These are phyloP conservation scores for Dynastes hyllus DNA, from an alignment of 2,888 invertebrate genomes.

Conservation along the genomic window DNA sequence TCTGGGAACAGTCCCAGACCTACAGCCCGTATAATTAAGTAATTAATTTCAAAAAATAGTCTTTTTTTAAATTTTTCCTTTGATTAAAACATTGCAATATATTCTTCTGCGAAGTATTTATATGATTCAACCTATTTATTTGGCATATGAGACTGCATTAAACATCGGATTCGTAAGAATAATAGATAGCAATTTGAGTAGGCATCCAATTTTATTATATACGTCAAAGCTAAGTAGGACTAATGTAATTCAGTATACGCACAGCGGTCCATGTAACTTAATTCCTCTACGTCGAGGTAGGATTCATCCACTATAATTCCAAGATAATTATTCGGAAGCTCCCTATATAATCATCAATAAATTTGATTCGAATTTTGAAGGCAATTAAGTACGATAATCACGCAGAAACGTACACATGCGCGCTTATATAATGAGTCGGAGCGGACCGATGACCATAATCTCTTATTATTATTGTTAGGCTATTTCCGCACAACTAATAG, in stretches of 20 bases:
- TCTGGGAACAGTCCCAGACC: too few relatives aligned
- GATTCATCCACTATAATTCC: constrained; percentile 1
- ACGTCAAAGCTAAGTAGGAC: background rate
- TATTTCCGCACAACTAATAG: constrained; percentile 33
- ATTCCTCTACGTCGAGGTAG: background rate
- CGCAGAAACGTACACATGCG: background rate
- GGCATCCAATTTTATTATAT: too few relatives aligned
- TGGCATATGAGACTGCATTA: too few relatives aligned
- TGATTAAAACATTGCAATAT: too few relatives aligned
- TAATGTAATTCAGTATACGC: background rate
- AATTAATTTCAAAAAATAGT: too few relatives aligned
- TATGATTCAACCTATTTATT: too few relatives aligned
- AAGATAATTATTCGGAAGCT: constrained; percentile 2
- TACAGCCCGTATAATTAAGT: too few relatives aligned
- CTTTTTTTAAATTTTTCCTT: too few relatives aligned
- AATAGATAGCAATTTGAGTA: too few relatives aligned
- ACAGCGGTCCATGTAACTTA: background rate
- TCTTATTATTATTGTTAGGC: constrained; percentile 27
- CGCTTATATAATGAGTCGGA: too few relatives aligned
- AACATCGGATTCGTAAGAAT: too few relatives aligned
- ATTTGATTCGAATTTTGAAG: constrained; percentile 31
- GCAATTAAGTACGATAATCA: constrained; percentile 25
- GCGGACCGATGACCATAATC: constrained; percentile 2
- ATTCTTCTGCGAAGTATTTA: too few relatives aligned
- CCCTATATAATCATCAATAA: constrained; percentile 21